Evolutionary conservation across 2,113 vertebrate genomes (phyloP), one percentile per base, ranked within the genome.

Genomic region (Chaenogobius annularis): DNA sequence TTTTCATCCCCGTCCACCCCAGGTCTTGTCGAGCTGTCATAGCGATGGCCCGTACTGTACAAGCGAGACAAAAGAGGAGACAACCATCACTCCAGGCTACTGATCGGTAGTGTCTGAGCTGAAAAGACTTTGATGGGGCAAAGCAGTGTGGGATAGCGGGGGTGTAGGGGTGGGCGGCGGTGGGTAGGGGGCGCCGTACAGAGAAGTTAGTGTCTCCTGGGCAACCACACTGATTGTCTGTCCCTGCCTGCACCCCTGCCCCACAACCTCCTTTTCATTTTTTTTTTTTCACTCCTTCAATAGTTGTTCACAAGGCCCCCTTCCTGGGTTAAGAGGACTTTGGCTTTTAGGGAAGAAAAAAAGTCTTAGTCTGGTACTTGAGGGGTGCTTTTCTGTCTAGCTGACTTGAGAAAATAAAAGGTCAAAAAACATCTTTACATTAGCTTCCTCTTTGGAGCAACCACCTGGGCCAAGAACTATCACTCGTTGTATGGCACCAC

Each of bases 181-280:
- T 58, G 55, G 55, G 55, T 58, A 54, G 50, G 19, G 81, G 81
- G 77, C 58, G 81, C 46, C 75, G 76, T 81, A 85, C 83, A 83
- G 88, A 91, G 82, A 93, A 92, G 92, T 92, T 86, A 91, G 90
- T 84, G 90, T 94, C 90, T 91, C 92, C 93, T 83, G 90, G 92
- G 93, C 89, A 94, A 94, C 93, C 89, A 69, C 91, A 83, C 72
- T 72, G 86, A 92, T 92, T 92, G 93, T 93, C 93, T 92, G 85
- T 87, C 86, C 89, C 87, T 89, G 88, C 83, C 70, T 69, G 59
- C 90, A 88, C 87, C 87, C 88, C 89, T 61, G 87, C 83, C 79
- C 55, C 75, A 82, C 83, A 77, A 76, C 84, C 84, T 82, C 81
- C n/a, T 77, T 83, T 80, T 72, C 77, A 59, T 83, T 86, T 84